phyloP scores from a whole-genome alignment of 2,113 vertebrate species.

The Artemisiospiza belli region DNA sequence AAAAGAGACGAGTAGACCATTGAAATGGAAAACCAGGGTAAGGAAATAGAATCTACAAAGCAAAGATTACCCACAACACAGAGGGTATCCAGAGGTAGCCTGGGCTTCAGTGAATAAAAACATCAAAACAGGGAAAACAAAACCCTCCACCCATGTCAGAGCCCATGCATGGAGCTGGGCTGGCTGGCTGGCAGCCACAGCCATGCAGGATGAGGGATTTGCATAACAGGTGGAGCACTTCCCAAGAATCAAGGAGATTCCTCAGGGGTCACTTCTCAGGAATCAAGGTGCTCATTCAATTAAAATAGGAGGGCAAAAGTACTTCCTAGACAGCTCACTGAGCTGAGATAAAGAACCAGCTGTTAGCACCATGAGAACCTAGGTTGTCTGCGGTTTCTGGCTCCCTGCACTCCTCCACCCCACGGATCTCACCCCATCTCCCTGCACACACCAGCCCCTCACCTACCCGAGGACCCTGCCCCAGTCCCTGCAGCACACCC shows the following conservation, averaged over 20 bases:
- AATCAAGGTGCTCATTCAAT: not conserved
- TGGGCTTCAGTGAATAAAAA: not conserved
- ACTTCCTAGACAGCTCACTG: not conserved
- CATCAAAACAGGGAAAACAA: not conserved
- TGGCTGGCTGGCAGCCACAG: not conserved
- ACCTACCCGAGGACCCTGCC: rapidly evolving
- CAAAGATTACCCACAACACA: not conserved
- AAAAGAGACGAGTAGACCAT: not conserved
- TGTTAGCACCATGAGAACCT: not conserved
- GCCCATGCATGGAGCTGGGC: rapidly evolving
- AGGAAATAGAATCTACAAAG: not conserved
- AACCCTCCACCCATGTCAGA: not conserved
- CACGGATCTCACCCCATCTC: rapidly evolving
- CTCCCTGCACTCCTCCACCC: not conserved
- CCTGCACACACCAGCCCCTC: not conserved
- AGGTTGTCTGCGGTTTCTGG: not conserved
- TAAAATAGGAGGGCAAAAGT: not conserved
- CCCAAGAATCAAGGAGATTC: not conserved
- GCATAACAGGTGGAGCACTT: not conserved
- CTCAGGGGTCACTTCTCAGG: not conserved
- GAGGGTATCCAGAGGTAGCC: not conserved
- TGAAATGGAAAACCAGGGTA: not conserved
- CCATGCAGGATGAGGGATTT: rapidly evolving
- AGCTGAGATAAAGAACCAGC: not conserved
- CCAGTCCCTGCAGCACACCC: not conserved